Conservation (phyloP, 1,140 invertebrate genomes). For the Temnothorax curvispinosus region DNA sequence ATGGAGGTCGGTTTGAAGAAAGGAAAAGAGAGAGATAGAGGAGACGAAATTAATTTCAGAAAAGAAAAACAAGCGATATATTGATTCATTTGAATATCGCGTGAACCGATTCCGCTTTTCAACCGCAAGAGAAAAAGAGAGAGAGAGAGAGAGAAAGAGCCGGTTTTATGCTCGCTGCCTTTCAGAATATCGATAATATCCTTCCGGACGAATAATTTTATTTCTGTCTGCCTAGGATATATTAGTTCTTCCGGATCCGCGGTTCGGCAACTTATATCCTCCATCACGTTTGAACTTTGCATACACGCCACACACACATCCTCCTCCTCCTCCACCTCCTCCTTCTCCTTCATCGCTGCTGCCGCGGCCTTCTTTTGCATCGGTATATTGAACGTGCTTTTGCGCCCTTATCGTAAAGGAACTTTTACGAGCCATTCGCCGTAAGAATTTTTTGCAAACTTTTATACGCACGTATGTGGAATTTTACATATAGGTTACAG, state of each 20-base stretch:
- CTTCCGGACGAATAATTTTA: slow-evolving; percentile 72
- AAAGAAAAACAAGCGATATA: slow-evolving; percentile 75
- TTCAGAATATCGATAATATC: slow-evolving; percentile 71
- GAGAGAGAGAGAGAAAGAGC: background rate
- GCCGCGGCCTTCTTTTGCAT: background rate
- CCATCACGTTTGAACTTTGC: slow-evolving; percentile 64
- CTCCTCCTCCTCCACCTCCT: background rate
- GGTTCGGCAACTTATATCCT: slow-evolving; percentile 69
- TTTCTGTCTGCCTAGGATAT: slow-evolving; percentile 69
- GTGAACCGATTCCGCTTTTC: slow-evolving; percentile 25
- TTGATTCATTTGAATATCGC: slow-evolving; percentile 77
- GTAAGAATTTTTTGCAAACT: slow-evolving; percentile 71
- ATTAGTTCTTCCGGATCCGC: slow-evolving; percentile 68
- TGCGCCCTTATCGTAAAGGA: slow-evolving; percentile 68
- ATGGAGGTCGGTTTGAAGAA: background rate
- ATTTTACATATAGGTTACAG: background rate
- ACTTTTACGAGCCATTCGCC: slow-evolving; percentile 68
- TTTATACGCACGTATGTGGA: slow-evolving; percentile 56
- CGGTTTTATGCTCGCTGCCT: slow-evolving; percentile 33
- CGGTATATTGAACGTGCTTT: slow-evolving; percentile 54
- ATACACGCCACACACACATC: slow-evolving; percentile 8
- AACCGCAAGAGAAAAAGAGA: background rate
- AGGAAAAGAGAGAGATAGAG: background rate
- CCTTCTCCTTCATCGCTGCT: background rate
- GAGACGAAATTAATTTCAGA: slow-evolving; percentile 72